Evolutionary conservation across 1,140 invertebrate genomes (phyloP), one percentile per base, ranked within the genome.

Genomic region (Eufriesea mexicana): DNA sequence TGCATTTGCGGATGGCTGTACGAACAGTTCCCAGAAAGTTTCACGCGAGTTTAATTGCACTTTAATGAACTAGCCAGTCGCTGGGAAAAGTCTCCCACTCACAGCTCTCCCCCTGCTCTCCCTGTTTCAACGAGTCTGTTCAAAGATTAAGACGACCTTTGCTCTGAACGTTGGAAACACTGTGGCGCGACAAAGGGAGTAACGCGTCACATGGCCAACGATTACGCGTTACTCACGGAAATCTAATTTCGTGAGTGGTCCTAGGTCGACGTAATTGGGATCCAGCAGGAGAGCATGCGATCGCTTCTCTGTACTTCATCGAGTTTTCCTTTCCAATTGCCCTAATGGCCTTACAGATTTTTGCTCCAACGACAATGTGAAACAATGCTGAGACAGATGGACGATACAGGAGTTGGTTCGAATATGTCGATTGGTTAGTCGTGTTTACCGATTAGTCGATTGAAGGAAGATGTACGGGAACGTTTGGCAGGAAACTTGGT

Each of bases 31-130:
- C 59, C 54, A 9, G 25, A 14, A 87, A 87, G 77, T 88, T 87
- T 74, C 71, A 61, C 54, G 78, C 54, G 67, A 87, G 86, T 81
- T 88, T 88, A 86, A 87, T 87, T 87, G 85, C 85, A 51, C 85
- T 67, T 87, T 87, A 87, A 88, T 88, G 87, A 88, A 87, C 86
- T 76, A 59, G 57, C 14, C 49, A 55, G 72, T 75, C 47, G 54
- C 59, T n/a, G 49, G 51, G 73, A 78, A 80, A 87, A 85, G 74
- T 85, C 76, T 61, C 28, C 49, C 51, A 8, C n/a, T 10, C 62
- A 59, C 8, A 12, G 9, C 12, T 67, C 35, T 67, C 8, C 20
- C 9, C 8, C 20, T 47, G 7, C 5, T 45, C 8, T 23, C 20
- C 14, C 51, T 72, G 28, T 74, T 47, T n/a, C 23, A 42, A 7